Base-by-base conservation (phyloP, 2,113 vertebrate genomes). In the Phalacrocorax pelagicus region DNA sequence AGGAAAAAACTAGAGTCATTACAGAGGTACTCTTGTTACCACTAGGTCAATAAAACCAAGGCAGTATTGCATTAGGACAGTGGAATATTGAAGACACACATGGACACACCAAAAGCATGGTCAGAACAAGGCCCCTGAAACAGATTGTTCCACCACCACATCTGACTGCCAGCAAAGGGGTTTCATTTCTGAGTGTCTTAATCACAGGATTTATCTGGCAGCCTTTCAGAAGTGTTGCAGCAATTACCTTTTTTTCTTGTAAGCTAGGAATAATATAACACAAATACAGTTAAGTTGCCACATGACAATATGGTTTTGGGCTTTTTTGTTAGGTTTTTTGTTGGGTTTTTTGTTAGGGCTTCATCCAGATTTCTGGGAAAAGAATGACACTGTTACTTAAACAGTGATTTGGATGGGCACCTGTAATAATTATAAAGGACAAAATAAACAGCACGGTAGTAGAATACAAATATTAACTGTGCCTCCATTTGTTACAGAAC, bases 251-350 rank as follows among this genome's bases (percentile, higher is more conserved):
- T 93, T 97, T 96, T 97, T 92, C 96, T 97, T 97, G 94, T 96
- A 97, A 98, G 93, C 94, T 88, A 84, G 95, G 95, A 98, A 97
- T 98, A 97, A 90, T 89, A 88, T 94, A 96, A 96, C 85, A 97
- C 92, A 97, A 98, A 97, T 95, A 95, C 73, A 96, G 88, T 85
- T 96, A 97, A 97, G 83, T 95, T 97, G 92, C 92, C 90, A 94
- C 84, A 93, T 62, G 69, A 91, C 91, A 97, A 96, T 95, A 94
- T 40, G 30, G 75, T 95, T 88, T n/a, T n/a, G n/a, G n/a, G n/a
- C n/a, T n/a, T n/a, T n/a, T n/a, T n/a, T n/a, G n/a, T n/a, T n/a
- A n/a, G n/a, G n/a, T n/a, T n/a, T n/a, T n/a, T n/a, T n/a, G n/a
- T n/a, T n/a, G n/a, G n/a, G n/a, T n/a, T n/a, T n/a, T 97, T 98